These are phyloP conservation scores for human DNA, from an alignment of 2,113 vertebrate genomes.

Conservation along the genomic window GRCh38 chr2:105561001-105561500, in stretches of 20 bases:
- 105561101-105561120: not conserved
- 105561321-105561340: too few relatives aligned
- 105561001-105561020: not conserved
- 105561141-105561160: not conserved
- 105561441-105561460: not conserved
- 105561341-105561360: not conserved
- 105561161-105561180: not conserved
- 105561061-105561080: too few relatives aligned
- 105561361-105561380: not conserved
- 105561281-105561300: accelerated
- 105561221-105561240: not conserved
- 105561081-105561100: not conserved
- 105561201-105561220: not conserved
- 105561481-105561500: not conserved
- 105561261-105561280: not conserved
- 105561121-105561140: not conserved
- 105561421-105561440: not conserved
- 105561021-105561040: too few relatives aligned
- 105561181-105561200: not conserved
- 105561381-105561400: not conserved
- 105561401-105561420: not conserved
- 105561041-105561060: too few relatives aligned
- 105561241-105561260: not conserved
- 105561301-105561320: not conserved
- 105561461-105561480: not conserved